These are phyloP conservation scores for Falco novaeseelandiae DNA, from an alignment of 2,797 vertebrate species.

Conservation along the genomic window DNA sequence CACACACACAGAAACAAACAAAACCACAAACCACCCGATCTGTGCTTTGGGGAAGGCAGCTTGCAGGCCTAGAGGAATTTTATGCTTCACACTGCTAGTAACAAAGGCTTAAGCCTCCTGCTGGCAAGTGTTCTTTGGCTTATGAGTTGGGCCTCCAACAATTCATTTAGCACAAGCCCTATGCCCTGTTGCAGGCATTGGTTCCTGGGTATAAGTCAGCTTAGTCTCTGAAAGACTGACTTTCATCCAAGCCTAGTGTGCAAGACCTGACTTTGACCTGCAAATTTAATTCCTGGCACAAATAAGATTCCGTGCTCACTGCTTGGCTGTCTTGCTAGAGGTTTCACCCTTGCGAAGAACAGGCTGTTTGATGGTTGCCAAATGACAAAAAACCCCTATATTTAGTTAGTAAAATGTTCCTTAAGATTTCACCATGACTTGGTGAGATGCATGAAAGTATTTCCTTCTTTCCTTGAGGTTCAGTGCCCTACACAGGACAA, in stretches of 20 bases:
- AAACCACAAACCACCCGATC: background rate
- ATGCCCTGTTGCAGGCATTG: background rate
- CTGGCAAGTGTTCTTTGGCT: background rate
- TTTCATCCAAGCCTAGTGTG: background rate
- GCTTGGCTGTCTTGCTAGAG: background rate
- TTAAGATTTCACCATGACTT: background rate
- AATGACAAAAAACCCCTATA: background rate
- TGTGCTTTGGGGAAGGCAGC: background rate
- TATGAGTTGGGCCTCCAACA: background rate
- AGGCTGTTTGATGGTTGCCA: background rate
- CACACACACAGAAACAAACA: background rate
- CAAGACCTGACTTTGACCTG: background rate
- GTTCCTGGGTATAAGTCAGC: background rate
- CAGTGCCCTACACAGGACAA: background rate
- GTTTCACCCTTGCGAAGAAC: background rate
- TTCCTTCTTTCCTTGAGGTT: background rate
- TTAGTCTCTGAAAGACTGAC: background rate
- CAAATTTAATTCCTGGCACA: background rate
- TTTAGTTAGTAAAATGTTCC: background rate
- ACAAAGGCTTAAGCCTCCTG: background rate
- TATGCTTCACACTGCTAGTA: background rate
- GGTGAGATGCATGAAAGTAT: background rate
- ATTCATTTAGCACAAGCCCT: background rate
- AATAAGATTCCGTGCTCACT: background rate
- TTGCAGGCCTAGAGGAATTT: background rate